These are phyloP conservation scores for Pseudomyrmex dendroicus DNA, from an alignment of 1,140 invertebrate species.

Conservation along the genomic window DNA sequence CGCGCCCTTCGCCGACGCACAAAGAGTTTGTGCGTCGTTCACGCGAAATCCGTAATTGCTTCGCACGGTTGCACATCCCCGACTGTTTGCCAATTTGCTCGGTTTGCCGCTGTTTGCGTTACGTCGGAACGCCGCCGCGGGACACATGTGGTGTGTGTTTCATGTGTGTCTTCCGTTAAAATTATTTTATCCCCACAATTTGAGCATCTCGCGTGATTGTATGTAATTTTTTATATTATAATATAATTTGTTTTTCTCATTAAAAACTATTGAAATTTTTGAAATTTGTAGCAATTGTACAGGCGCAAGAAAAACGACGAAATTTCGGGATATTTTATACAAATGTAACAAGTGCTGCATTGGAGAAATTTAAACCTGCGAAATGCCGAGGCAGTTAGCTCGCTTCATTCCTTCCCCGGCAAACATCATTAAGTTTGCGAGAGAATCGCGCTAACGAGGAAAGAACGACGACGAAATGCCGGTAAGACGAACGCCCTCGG, in stretches of 20 bases:
- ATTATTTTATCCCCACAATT: conserved; percentile 10
- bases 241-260: neutral
- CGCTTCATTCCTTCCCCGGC: conserved; percentile 6
- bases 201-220: too few species aligned
- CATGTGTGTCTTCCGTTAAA: neutral
- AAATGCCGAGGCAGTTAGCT: conserved; percentile 12
- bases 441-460: conserved; percentile 41
- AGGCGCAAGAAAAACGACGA: neutral
- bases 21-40: conserved; percentile 75
- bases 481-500: neutral
- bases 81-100: conserved; percentile 77
- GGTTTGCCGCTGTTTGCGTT: conserved; percentile 72
- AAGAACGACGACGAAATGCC: conserved; percentile 35
- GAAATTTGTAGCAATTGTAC: neutral
- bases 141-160: neutral
- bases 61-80: conserved; percentile 77
- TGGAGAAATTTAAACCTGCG: neutral
- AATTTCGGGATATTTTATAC: neutral
- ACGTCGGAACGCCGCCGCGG: conserved; percentile 34
- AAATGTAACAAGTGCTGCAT: neutral
- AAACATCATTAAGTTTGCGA: conserved; percentile 48
- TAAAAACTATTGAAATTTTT: neutral
- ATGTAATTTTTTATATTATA: neutral
- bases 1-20: conserved; percentile 48
- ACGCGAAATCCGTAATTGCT: conserved; percentile 81